Base-by-base conservation (phyloP, 2,888 invertebrate species). In the Strigamia transsilvanica region DNA sequence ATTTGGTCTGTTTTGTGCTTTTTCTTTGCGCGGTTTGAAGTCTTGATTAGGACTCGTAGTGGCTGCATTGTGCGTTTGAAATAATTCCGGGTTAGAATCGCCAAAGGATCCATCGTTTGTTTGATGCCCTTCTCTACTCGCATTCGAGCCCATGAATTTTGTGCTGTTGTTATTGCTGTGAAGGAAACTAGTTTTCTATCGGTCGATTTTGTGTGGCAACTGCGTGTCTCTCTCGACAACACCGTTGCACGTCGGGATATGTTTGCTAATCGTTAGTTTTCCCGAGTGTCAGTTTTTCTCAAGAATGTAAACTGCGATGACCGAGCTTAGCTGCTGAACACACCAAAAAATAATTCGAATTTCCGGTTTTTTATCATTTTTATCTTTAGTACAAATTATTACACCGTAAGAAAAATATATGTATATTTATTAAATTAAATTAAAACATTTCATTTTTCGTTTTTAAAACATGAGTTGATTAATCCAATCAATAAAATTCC, bases 61-160 rank as follows among this genome's bases (percentile, higher is more conserved):
- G 12, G 23, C 0, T 21, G 23, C 12, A 12, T 66, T 66, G 10
- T 66, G 61, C 6, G 61, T 18, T 66, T 66, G 21, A 21, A 3
- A 18, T 21, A 66, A 66, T 66, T 66, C 21, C 18, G 61, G 61
- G 7, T 9, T 21, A 23, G 61, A 12, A 66, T 66, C 1, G 21
- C 23, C 9, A 23, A 12, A 66, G 7, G 61, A 12, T 2, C 21
- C 61, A 5, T 66, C 2, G 46, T 46, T 13, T 5, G 5, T 1
- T 21, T 66, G 61, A 9, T 66, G 13, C 18, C 23, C 21, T n/a
- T 6, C 21, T 21, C 4, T 66, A 18, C 61, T 66, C 21, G 61
- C 61, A 23, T 66, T 23, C 21, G 61, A 66, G 21, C 61, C 61
- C 61, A 66, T 66, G 61, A 23, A 23, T 66, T 21, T 66, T 21